These are phyloP conservation scores for Entosphenus tridentatus DNA, from an alignment of 2,113 vertebrate species.

Conservation along the genomic window DNA sequence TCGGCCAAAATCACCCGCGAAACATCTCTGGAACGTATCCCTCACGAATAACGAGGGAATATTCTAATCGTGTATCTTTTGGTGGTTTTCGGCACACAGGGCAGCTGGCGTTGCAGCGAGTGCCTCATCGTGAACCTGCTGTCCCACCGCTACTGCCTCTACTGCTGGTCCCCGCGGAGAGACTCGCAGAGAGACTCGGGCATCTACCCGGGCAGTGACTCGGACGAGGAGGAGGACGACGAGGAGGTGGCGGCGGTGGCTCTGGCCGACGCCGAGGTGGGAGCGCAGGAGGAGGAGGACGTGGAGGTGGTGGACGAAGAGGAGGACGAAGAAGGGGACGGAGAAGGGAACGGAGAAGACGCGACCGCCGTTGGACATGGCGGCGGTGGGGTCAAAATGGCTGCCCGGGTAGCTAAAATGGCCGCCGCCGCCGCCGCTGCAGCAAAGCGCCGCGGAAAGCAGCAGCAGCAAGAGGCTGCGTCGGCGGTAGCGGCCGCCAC, in stretches of 20 bases:
- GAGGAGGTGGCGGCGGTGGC: not conserved
- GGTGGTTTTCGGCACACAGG: not conserved
- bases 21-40: too few species aligned
- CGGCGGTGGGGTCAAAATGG: too few species aligned
- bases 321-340: too few species aligned
- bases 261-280: not conserved
- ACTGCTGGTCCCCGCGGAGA: constrained; percentile 1
- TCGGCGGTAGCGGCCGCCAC: not conserved
- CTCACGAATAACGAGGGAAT: too few species aligned
- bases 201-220: not conserved
- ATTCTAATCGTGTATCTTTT: too few species aligned
- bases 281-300: not conserved
- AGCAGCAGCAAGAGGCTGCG: not conserved
- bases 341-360: too few species aligned
- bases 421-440: not conserved
- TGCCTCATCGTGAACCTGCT: constrained; percentile 4
- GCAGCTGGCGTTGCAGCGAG: constrained; percentile 1
- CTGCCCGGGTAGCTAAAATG: too few species aligned
- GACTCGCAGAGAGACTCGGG: too few species aligned
- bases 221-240: not conserved
- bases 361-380: too few species aligned
- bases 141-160: constrained; percentile 5
- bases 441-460: not conserved
- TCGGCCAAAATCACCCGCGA: too few species aligned
- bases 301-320: not conserved